Evolutionary conservation across 2,797 vertebrate genomes (phyloP).

Genomic region (Anomalospiza imberbis): DNA sequence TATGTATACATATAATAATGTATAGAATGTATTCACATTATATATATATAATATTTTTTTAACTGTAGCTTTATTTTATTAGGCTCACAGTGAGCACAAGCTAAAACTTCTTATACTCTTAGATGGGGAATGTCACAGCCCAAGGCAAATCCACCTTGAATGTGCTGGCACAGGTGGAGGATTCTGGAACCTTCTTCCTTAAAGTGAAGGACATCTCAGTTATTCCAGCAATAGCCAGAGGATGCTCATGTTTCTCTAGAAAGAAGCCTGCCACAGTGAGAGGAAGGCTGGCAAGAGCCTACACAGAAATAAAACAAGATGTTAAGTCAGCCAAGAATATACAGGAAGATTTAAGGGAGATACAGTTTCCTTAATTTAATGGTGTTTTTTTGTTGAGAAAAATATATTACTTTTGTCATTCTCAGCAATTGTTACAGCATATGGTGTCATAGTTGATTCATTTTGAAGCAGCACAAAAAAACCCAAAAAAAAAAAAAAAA

Average conservation of each 20-base stretch:
- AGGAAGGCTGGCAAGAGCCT: background rate
- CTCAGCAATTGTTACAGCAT: background rate
- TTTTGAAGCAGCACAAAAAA: background rate
- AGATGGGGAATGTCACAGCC: background rate
- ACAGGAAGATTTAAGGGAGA: background rate
- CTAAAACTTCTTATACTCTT: background rate
- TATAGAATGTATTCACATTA: background rate
- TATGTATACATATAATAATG: background rate
- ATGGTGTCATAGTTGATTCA: slow-evolving; percentile 5
- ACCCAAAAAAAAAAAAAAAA: background rate
- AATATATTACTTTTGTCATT: background rate
- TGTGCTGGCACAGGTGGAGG: background rate
- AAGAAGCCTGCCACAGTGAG: background rate
- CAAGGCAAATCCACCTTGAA: background rate
- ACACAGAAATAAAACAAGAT: background rate
- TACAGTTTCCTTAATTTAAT: background rate
- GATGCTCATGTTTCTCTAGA: background rate
- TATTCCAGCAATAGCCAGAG: background rate
- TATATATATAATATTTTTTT: background rate
- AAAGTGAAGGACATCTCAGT: background rate
- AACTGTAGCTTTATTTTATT: background rate
- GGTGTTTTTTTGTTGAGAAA: background rate
- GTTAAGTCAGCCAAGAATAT: background rate
- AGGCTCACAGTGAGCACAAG: background rate
- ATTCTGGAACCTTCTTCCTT: background rate